Percentiles rank a stretch among this genome's conserved stretches.
Conservation (phyloP, 2,797 vertebrate species). For the Phrynocephalus guinanensis region DNA sequence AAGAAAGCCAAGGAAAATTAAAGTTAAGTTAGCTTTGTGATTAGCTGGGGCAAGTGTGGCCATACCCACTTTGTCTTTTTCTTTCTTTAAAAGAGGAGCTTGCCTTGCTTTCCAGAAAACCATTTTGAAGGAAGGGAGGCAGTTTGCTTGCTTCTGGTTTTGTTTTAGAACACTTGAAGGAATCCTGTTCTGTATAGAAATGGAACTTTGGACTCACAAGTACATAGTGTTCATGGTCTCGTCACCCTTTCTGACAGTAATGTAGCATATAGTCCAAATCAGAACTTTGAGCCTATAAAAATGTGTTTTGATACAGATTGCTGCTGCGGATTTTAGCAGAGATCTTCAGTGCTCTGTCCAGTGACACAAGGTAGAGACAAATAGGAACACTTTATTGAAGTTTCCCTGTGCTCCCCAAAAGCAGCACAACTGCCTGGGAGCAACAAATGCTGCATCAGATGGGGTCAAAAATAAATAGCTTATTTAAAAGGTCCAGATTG, state of each 20-base stretch:
- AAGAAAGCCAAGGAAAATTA: no score
- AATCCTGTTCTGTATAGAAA: no score
- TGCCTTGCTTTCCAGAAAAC: background rate
- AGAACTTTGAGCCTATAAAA: constrained; percentile 93
- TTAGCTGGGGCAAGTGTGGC: no score
- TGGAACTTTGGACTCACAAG: no score
- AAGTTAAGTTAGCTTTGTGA: no score
- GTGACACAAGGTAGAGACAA: constrained; percentile 91
- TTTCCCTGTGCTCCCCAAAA: constrained; percentile 97
- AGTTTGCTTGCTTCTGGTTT: background rate
- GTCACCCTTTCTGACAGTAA: constrained; percentile 96
- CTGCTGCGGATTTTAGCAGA: constrained; percentile 91
- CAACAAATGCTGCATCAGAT: constrained; percentile 92
- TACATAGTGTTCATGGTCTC: constrained; percentile 93
- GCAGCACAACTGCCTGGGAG: constrained; percentile 95
- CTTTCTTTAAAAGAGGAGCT: no score
- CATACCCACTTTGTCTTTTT: no score
- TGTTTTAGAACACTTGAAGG: background rate
- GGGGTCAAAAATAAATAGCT: constrained; percentile 90
- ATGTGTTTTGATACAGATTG: constrained; percentile 97
- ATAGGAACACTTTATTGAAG: constrained; percentile 93
- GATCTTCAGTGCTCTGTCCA: constrained; percentile 78
- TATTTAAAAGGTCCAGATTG: background rate
- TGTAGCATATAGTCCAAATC: constrained; percentile 92
- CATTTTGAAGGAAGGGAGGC: background rate